Percentiles rank a stretch among this genome's conserved stretches.
These are phyloP conservation scores for Chaetops frenatus DNA, from an alignment of 2,113 vertebrate species.

Conservation along the genomic window DNA sequence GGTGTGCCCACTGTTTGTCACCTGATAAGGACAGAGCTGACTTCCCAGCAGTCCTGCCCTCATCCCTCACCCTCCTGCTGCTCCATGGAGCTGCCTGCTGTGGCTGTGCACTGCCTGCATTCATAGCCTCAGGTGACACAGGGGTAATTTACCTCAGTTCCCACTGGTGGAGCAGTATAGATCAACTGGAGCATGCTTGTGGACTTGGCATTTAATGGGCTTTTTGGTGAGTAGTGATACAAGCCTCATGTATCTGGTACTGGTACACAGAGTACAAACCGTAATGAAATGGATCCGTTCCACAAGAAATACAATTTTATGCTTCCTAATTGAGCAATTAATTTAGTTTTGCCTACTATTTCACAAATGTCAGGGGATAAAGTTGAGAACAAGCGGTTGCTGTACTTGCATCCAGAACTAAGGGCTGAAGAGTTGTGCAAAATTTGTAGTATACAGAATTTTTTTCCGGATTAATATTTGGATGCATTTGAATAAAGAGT, in stretches of 20 bases:
- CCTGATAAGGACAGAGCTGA: not conserved
- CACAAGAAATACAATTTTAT: constrained; percentile 10
- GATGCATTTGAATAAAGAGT: not conserved
- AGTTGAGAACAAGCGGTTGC: not conserved
- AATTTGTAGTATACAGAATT: not conserved
- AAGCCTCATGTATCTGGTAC: not conserved
- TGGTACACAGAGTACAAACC: not conserved
- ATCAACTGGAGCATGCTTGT: not conserved
- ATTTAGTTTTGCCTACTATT: not conserved
- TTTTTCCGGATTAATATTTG: not conserved
- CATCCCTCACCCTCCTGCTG: not conserved
- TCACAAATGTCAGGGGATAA: not conserved
- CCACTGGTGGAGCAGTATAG: not conserved
- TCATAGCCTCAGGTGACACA: fast-evolving
- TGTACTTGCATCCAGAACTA: not conserved
- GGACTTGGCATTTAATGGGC: not conserved
- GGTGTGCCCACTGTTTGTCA: not conserved
- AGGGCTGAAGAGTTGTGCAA: not conserved
- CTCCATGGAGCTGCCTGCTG: fast-evolving
- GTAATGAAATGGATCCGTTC: not conserved
- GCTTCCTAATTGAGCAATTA: constrained; percentile 27
- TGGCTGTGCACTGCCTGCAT: not conserved
- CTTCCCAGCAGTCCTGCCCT: not conserved
- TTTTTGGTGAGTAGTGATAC: constrained; percentile 16
- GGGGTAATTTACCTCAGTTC: not conserved